Evolutionary conservation across 2,888 invertebrate genomes (phyloP).

Genomic region (Byasa hedistus): DNA sequence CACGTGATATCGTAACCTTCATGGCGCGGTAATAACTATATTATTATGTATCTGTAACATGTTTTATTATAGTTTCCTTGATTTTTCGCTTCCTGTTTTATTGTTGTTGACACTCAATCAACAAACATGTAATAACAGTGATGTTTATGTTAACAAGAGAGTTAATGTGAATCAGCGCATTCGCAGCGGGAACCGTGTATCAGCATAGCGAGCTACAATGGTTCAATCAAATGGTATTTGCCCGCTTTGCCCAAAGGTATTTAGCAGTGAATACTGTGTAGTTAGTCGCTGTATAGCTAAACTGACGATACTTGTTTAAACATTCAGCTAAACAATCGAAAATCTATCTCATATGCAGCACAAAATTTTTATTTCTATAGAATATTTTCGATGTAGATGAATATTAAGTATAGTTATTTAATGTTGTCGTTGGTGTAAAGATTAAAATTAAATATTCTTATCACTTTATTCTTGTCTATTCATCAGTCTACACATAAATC

Average conservation of each 20-base stretch:
- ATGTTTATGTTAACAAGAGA: neutral
- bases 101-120: neutral
- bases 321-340: neutral
- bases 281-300: neutral
- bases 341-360: neutral
- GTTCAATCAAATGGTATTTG: conserved; percentile 2
- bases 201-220: neutral
- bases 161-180: neutral
- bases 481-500: conserved; percentile 17
- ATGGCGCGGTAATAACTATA: no score
- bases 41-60: no score
- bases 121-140: neutral
- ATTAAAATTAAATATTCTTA: neutral
- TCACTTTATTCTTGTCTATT: conserved; percentile 5
- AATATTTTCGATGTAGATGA: no score
- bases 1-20: no score
- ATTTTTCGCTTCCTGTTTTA: no score
- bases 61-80: no score
- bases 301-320: neutral
- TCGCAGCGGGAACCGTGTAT: neutral
- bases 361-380: no score
- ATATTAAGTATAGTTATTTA: no score
- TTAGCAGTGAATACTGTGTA: neutral
- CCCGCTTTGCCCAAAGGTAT: neutral
- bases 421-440: neutral